phyloP scores from a whole-genome alignment of 2,888 invertebrate genomes.

The Cheilosia urbana region DNA sequence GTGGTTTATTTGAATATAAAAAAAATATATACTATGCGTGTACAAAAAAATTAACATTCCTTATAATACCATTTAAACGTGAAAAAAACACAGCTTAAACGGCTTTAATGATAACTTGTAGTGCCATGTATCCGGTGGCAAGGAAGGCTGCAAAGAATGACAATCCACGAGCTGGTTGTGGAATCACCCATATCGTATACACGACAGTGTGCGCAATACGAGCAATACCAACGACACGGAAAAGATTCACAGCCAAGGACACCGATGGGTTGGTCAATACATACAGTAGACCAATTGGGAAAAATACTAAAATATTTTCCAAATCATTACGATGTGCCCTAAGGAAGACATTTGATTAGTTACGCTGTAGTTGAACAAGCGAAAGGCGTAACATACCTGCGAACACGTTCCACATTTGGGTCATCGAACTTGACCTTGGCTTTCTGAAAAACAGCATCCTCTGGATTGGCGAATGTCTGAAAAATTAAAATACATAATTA shows the following conservation, averaged over 20 bases:
- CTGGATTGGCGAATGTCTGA: constrained; percentile 85
- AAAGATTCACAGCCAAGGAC: constrained; percentile 84
- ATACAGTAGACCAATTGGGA: constrained; percentile 85
- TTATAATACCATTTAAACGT: constrained; percentile 42
- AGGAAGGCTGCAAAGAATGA: constrained; percentile 83
- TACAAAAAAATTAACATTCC: constrained; percentile 36
- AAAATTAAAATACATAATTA: constrained; percentile 22
- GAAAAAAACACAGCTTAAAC: constrained; percentile 74
- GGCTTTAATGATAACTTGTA: constrained; percentile 79
- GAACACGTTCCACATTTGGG: constrained; percentile 84
- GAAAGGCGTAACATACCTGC: constrained; percentile 76
- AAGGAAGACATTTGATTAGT: constrained; percentile 71
- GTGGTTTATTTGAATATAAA: constrained; percentile 26
- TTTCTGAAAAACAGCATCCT: constrained; percentile 81
- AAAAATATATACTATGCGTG: neutral
- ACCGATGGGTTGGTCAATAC: constrained; percentile 84
- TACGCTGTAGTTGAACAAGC: neutral
- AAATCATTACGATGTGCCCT: constrained; percentile 87
- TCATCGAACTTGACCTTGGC: constrained; percentile 81
- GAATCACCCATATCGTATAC: constrained; percentile 85
- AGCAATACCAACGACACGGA: constrained; percentile 85
- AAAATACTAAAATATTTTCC: constrained; percentile 86
- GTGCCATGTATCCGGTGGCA: constrained; percentile 84
- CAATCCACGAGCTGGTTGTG: constrained; percentile 85
- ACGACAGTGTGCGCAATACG: constrained; percentile 85